Evolutionary conservation across 2,113 vertebrate species (phyloP).

Genomic region (Sakesphorus luctuosus): DNA sequence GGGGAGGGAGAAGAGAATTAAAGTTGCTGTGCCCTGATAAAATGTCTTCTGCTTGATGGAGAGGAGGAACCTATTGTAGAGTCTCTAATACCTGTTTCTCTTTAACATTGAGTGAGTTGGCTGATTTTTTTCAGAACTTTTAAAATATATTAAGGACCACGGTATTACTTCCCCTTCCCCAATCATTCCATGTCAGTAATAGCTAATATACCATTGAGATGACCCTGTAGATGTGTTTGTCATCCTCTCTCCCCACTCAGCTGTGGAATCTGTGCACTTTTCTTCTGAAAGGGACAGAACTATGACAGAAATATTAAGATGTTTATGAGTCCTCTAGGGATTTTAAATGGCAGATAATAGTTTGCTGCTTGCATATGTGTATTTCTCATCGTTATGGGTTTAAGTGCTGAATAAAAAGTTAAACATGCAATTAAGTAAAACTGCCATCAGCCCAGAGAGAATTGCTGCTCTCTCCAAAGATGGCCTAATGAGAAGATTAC

Average conservation of each 20-base stretch:
- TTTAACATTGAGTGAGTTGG: background rate
- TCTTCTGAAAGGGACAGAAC: background rate
- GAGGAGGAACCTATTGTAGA: background rate
- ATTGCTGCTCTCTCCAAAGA: background rate
- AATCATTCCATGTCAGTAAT: background rate
- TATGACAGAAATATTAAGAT: background rate
- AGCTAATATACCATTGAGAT: background rate
- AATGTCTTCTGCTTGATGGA: background rate
- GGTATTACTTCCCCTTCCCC: background rate
- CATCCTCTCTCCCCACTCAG: background rate
- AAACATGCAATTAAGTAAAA: conserved; percentile 59
- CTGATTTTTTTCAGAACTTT: background rate
- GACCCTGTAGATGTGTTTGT: background rate
- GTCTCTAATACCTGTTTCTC: background rate
- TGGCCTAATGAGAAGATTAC: conserved; percentile 41
- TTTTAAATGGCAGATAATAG: conserved; percentile 3
- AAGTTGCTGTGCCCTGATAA: background rate
- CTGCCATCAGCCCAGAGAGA: conserved; percentile 23
- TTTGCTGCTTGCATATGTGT: background rate
- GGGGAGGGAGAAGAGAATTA: background rate
- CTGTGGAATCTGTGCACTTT: background rate
- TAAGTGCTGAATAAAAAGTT: conserved; percentile 52
- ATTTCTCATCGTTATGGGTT: background rate
- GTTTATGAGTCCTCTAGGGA: background rate
- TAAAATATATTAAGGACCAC: background rate